Evolutionary conservation across 1,140 invertebrate species (phyloP).

Genomic region (Pseudobourletiella spinata): DNA sequence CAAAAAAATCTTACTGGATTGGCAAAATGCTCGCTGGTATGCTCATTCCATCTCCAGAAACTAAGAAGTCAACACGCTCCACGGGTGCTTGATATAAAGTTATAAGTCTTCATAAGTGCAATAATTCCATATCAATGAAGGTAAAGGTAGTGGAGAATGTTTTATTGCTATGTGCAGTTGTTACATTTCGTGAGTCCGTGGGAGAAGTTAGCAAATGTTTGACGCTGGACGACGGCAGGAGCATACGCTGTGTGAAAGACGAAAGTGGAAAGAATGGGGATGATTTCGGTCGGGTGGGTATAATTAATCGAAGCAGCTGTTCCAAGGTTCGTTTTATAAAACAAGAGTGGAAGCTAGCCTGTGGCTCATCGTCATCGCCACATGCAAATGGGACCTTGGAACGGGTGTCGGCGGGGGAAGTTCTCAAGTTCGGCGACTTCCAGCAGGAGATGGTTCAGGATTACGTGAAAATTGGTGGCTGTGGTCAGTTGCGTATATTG

Average conservation of each 20-base stretch:
- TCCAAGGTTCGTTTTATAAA: neutral
- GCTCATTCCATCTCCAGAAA: too few species aligned
- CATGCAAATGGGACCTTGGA: neutral
- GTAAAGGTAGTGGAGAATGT: too few species aligned
- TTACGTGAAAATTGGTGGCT: neutral
- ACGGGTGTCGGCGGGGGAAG: constrained; percentile 2
- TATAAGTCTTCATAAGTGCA: too few species aligned
- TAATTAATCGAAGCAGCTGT: neutral
- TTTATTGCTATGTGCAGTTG: too few species aligned
- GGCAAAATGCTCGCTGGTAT: too few species aligned
- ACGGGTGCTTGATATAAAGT: too few species aligned
- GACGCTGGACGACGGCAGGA: neutral
- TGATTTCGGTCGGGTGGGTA: constrained; percentile 4
- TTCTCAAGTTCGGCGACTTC: neutral
- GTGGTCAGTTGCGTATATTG: neutral
- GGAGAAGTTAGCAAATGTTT: neutral
- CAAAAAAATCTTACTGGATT: too few species aligned
- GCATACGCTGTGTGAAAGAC: neutral
- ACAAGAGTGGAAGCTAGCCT: neutral
- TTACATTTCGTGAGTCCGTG: too few species aligned
- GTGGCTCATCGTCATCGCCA: neutral
- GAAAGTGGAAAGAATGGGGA: neutral
- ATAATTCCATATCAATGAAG: too few species aligned
- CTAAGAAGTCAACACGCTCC: too few species aligned
- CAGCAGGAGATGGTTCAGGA: constrained; percentile 2